phyloP scores from a whole-genome alignment of 2,797 vertebrate species.

The Leuciscus waleckii region DNA sequence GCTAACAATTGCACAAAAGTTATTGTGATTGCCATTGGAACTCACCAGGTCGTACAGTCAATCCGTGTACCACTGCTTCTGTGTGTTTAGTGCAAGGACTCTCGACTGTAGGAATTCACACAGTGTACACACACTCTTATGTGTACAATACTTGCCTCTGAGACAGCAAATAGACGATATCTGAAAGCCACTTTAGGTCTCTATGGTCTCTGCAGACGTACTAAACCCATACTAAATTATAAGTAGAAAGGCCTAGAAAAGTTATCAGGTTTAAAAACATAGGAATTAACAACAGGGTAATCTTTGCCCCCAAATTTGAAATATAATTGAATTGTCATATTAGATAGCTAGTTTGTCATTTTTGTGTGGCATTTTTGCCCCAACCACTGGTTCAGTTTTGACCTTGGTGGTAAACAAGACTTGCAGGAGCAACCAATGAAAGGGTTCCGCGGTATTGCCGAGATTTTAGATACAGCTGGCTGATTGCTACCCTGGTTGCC shows the following conservation, averaged over 20 bases:
- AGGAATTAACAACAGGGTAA: neutral
- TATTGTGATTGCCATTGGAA: neutral
- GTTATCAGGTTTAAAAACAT: neutral
- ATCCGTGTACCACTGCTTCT: neutral
- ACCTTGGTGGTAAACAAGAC: neutral
- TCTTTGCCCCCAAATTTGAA: too few species aligned
- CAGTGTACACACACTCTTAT: neutral
- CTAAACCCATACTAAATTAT: neutral
- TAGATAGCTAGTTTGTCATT: neutral
- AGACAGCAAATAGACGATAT: neutral
- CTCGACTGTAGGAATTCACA: neutral
- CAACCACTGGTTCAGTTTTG: neutral
- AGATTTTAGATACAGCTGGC: slow-evolving; percentile 21
- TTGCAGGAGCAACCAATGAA: slow-evolving; percentile 2
- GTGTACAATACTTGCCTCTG: neutral
- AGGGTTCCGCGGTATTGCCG: neutral
- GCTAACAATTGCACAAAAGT: too few species aligned
- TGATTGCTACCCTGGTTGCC: slow-evolving; percentile 13
- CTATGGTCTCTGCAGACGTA: neutral
- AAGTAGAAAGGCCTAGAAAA: neutral
- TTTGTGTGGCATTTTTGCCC: neutral
- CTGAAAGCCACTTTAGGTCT: neutral
- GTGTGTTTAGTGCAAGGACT: neutral
- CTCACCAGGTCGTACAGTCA: neutral
- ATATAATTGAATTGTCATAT: neutral